Evolutionary conservation across 1,140 invertebrate genomes (phyloP), one percentile per base, ranked within the genome.

Genomic region (Bombus pascuorum): DNA sequence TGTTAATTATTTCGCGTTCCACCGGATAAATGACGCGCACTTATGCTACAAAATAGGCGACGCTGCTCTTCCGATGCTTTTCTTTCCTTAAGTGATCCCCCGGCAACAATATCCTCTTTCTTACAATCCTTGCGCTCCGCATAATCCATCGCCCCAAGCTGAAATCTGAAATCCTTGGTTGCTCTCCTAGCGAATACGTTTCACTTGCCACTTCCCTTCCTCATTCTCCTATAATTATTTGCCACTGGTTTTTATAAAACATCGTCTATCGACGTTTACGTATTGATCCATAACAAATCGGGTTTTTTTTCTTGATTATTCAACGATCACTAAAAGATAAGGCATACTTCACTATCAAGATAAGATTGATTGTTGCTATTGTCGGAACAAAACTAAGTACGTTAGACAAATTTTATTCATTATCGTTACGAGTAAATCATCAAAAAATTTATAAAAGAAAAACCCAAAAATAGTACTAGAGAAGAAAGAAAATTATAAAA

Each of bases 81-180:
- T 80, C 75, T 83, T 77, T 83, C 72, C 47, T 86, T 73, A 89
- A 89, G 72, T 75, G 87, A 77, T 83, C 65, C 32, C 15, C 73
- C 37, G 25, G 18, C 18, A 66, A 65, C 83, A 28, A 34, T 72
- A 74, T 72, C 83, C 79, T 77, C 28, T 75, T 70, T 42, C 77
- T 81, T 76, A 62, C 44, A 57, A 79, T 85, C 47, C 88, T 84
- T 78, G 78, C 44, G 85, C 74, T 81, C 13, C 59, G 70, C 76
- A 81, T 90, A 90, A 87, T 89, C 81, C 44, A 87, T 87, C 73
- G 88, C 85, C 78, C 62, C 32, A 34, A 78, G 89, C 73, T 87
- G 79, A 87, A 84, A 85, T 89, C 85, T 84, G 72, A 89, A 90
- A 90, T 90, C 85, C 80, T 76, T 34, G 32, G 70, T 32, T 28